Conservation (phyloP, 2,113 vertebrate genomes). For the Micronycteris hirsuta region DNA sequence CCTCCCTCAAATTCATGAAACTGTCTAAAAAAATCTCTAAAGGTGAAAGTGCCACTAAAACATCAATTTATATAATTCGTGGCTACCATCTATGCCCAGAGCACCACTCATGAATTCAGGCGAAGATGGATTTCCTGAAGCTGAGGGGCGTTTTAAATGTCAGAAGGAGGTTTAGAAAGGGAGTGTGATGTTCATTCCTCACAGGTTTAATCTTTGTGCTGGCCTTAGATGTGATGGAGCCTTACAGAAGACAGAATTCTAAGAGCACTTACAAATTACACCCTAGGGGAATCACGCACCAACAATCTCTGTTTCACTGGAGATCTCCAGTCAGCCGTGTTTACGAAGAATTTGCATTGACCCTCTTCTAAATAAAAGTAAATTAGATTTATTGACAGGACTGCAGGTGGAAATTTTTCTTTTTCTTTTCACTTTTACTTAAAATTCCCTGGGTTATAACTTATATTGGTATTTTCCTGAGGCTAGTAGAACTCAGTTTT, state of each 20-base stretch:
- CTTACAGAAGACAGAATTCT: not conserved
- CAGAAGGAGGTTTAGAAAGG: not conserved
- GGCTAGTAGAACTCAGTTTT: not conserved
- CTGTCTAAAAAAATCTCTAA: constrained; percentile 26
- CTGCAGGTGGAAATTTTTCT: not conserved
- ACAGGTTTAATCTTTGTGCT: not conserved
- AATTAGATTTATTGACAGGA: constrained; percentile 7
- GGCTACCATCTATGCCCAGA: not conserved
- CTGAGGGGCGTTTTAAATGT: not conserved
- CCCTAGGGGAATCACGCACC: not conserved
- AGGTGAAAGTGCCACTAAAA: not conserved
- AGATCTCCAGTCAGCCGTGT: not conserved
- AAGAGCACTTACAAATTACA: not conserved
- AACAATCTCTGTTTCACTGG: not conserved
- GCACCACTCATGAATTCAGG: not conserved
- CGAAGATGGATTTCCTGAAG: not conserved
- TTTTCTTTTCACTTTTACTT: not conserved
- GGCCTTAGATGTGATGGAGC: not conserved
- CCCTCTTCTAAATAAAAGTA: not conserved
- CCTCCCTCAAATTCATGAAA: not conserved
- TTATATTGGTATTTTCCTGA: not conserved
- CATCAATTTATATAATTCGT: not conserved
- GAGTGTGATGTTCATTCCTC: not conserved
- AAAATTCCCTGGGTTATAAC: not conserved
- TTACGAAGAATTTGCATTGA: not conserved